These are phyloP conservation scores for Ophion obscuratus DNA, from an alignment of 2,888 invertebrate species.

Conservation along the genomic window DNA sequence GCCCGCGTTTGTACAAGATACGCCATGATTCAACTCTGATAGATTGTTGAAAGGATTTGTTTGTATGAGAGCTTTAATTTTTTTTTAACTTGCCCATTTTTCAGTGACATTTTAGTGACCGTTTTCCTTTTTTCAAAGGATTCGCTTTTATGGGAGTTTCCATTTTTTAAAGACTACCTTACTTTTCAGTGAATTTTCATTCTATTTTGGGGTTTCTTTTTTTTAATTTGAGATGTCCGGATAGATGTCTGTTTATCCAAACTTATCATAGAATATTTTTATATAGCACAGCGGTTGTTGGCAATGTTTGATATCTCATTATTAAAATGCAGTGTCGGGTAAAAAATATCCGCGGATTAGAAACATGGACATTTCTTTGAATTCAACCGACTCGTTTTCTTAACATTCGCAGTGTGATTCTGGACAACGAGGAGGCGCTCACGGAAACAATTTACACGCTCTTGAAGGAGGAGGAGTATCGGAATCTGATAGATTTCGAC, in stretches of 20 bases:
- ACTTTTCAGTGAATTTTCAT: too few relatives aligned
- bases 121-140: too few relatives aligned
- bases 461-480: conserved; percentile 90
- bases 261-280: not conserved
- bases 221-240: not conserved
- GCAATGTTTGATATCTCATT: not conserved
- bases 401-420: conserved; percentile 74
- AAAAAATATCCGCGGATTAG: not conserved
- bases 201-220: not conserved
- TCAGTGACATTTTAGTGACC: too few relatives aligned
- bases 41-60: too few relatives aligned
- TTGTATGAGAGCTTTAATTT: too few relatives aligned
- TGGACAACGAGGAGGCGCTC: conserved; percentile 84
- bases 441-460: conserved; percentile 89
- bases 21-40: too few relatives aligned
- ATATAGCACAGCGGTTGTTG: not conserved
- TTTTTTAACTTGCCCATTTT: too few relatives aligned
- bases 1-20: too few relatives aligned
- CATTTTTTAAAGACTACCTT: too few relatives aligned
- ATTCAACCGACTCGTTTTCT: not conserved
- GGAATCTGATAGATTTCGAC: conserved; percentile 96
- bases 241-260: not conserved
- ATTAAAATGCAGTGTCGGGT: not conserved
- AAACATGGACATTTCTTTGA: not conserved
- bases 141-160: too few relatives aligned